Base-by-base conservation (phyloP, 1,140 invertebrate genomes). In the Eriosoma lanigerum region DNA sequence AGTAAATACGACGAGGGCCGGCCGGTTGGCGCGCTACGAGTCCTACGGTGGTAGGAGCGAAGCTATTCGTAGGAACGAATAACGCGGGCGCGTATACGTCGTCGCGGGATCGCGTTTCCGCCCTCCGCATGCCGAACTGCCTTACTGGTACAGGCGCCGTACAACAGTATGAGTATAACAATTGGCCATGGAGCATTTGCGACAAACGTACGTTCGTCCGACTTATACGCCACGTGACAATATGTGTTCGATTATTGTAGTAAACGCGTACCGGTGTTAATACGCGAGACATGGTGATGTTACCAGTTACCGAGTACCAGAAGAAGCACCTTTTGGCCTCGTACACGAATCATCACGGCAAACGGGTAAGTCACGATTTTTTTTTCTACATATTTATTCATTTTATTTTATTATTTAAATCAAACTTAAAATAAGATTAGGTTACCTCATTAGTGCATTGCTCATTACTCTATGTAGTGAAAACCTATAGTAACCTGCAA, bases 141-240 rank as follows among this genome's bases (percentile, higher is more conserved):
- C 13, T 10, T 32, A 17, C 66, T n/a, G 66, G 66, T 26, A 58
- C 46, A 10, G 46, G 52, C 24, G 17, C 6, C 10, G 56, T 5
- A 29, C n/a, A 19, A 56, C 54, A 78, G 75, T 78, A 60, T n/a
- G 62, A 26, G 38, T 29, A 56, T 60, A 56, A 78, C 75, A 78
- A 78, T 78, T 62, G 75, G 56, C 56, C 75, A 78, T 78, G 75
- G 56, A 78, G 44, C 75, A 60, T 60, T 48, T 62, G 38, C 17
- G 56, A n/a, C 75, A 58, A 60, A 78, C 75, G 73, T 44, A 56
- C 32, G 75, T 29, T 19, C 24, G 56, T 78, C 38, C 75, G 38
- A 58, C 9, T 21, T 60, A 6, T 78, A 15, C 21, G 54, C 29
- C 73, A 56, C 56, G 75, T 62, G 75, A 78, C 75, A n/a, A n/a